Evolutionary conservation across 2,888 invertebrate species (phyloP), one percentile per base, ranked within the genome.

Genomic region (Agrotis segetum): DNA sequence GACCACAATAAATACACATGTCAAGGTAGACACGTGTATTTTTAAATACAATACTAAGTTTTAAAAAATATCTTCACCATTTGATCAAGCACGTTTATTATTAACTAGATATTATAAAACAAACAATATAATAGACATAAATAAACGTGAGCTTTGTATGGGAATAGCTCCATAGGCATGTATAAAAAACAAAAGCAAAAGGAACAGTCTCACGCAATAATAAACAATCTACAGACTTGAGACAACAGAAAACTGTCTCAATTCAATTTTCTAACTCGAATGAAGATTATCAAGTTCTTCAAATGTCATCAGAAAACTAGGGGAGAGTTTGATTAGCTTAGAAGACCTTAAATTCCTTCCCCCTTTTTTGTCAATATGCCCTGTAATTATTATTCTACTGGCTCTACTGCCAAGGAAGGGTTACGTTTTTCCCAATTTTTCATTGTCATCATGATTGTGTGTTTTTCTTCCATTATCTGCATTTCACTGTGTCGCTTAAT

Each of bases 1-100:
- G 9, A 56, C n/a, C 44, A 34, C 34, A 24, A 24, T 24, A 34
- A 34, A 34, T 34, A 34, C 34, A 34, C 7, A 7, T 34, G 34
- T 34, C 34, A 34, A 34, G 34, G 34, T 56, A 56, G 49, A 73
- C 44, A 73, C 29, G 5, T 34, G 71, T 74, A 73, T 64, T 73
- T 62, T 63, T 49, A 21, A 29, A 63, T 21, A 74, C 64, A 72
- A 72, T 46, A 34, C 34, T 34, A 7, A 7, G 34, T 34, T 19
- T 2, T 56, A 61, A 72, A 46, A 21, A 40, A 40, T 29, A 29
- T 29, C 40, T 40, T 11, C 16, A n/a, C 9, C 16, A 11, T 0
- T 1, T n/a, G 14, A 49, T 2, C 0, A 16, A 16, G 34, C 44
- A 14, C 56, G 46, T 19, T 14, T 56, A 50, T 34, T 24, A n/a